Base-by-base conservation (phyloP, 92 coral and sea anemone genomes). In the Parazoanthus swiftii region DNA sequence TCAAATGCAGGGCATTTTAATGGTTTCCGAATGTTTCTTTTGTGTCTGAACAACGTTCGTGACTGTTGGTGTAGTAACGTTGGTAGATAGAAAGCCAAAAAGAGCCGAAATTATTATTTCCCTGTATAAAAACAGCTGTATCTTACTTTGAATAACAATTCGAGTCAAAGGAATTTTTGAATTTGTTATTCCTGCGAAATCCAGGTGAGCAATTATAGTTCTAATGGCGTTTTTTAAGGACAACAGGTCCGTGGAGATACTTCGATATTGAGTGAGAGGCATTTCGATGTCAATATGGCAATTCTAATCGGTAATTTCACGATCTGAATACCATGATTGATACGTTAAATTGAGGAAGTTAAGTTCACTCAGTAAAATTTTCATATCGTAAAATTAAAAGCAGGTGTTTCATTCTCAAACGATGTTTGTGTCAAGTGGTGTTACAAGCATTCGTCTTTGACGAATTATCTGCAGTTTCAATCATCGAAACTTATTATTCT, bases 21-120 rank as follows among this genome's bases (percentile, higher is more conserved):
- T 82, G 77, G 86, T 8, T 82, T 82, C 54, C 58, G 74, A 67
- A 82, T 65, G 48, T 14, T 54, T 54, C 74, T 33, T 58, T 20
- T 58, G 66, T 14, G 18, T 58, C 23, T 14, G 63, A 3, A 81
- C 42, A 14, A 2, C 23, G 43, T 39, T 38, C 54, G 13, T 76
- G 80, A 39, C 70, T 9, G 70, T 23, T 8, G 8, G 54, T 23
- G 13, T 38, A 75, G 20, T 76, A 44, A 4, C 51, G 1, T 43
- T 39, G 54, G 46, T 20, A 21, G 54, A 75, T 26, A 29, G 79
- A 21, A 75, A 21, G 6, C 51, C 20, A 25, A 76, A 39, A 6
- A 74, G 21, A 1, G 43, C 25, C 7, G 14, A 74, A 36, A 23
- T 37, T 15, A 39, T 76, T 50, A 58, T 58, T 58, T 58, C 8